Evolutionary conservation across 2,797 vertebrate species (phyloP).

Genomic region (Babyrousa celebensis): DNA sequence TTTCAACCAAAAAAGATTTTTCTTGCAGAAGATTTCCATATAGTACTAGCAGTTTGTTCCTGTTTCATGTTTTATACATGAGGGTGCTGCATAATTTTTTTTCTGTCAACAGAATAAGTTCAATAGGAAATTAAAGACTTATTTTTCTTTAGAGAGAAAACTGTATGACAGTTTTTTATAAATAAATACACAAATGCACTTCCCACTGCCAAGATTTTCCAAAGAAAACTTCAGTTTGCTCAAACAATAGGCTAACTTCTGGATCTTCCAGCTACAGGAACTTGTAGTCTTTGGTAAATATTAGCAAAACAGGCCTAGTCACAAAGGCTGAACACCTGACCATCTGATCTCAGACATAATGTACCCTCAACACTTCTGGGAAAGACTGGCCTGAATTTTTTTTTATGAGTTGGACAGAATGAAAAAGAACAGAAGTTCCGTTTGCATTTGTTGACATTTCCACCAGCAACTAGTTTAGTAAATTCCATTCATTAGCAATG

Average conservation of each 20-base stretch:
- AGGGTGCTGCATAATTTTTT: constrained; percentile 63
- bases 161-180: constrained; percentile 82
- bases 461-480: constrained; percentile 6
- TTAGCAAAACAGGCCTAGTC: constrained; percentile 79
- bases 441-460: constrained; percentile 26
- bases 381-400: constrained; percentile 65
- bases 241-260: constrained; percentile 81
- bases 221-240: constrained; percentile 83
- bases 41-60: constrained; percentile 65
- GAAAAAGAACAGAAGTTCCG: constrained; percentile 44
- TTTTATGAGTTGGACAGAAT: constrained; percentile 1
- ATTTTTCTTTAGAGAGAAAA: constrained; percentile 82
- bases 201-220: constrained; percentile 83
- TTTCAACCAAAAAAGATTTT: constrained; percentile 68
- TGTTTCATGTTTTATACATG: constrained; percentile 83
- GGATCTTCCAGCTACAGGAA: constrained; percentile 76
- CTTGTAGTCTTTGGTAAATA: constrained; percentile 80
- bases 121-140: constrained; percentile 87
- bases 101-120: constrained; percentile 83
- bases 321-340: constrained; percentile 74
- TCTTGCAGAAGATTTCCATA: constrained; percentile 82
- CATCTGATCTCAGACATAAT: constrained; percentile 63
- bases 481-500: constrained; percentile 3
- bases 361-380: constrained; percentile 68
- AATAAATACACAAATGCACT: constrained; percentile 84